A percentile compares a stretch with the other conserved stretches of the same genome.
These are phyloP conservation scores for Xiphophorus hellerii DNA, from an alignment of 2,113 vertebrate species.

Conservation along the genomic window DNA sequence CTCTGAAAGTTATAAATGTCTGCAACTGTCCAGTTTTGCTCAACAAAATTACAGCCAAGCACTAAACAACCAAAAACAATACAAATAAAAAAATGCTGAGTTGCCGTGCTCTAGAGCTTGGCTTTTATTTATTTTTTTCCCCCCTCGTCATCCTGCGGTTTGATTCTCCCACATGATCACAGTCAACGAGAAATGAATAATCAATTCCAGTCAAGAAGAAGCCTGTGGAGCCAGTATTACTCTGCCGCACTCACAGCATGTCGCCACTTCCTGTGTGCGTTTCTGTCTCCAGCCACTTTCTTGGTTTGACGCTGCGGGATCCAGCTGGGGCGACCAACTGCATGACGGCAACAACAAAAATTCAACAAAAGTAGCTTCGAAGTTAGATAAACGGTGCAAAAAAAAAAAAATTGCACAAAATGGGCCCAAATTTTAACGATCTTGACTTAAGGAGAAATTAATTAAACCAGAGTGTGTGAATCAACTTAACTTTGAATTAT, in stretches of 20 bases:
- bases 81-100: neutral
- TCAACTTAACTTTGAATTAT: neutral
- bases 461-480: neutral
- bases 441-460: neutral
- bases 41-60: neutral
- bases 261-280: slow-evolving; percentile 15
- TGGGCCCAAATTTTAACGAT: neutral
- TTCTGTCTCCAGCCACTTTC: slow-evolving; percentile 6
- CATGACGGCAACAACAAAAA: neutral
- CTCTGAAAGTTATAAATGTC: neutral
- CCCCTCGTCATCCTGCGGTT: slow-evolving; percentile 11
- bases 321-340: neutral
- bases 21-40: neutral
- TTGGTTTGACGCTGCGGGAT: neutral
- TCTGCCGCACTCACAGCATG: slow-evolving; percentile 30
- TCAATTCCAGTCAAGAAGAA: slow-evolving; percentile 45
- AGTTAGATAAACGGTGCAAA: neutral
- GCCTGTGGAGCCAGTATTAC: slow-evolving; percentile 37
- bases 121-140: neutral
- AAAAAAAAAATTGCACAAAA: neutral
- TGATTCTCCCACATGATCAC: slow-evolving; percentile 20
- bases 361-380: neutral
- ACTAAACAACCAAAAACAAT: neutral
- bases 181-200: slow-evolving; percentile 52
- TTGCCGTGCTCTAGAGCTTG: neutral